Conservation (phyloP, 2,113 vertebrate genomes). For the Semicossyphus pulcher region DNA sequence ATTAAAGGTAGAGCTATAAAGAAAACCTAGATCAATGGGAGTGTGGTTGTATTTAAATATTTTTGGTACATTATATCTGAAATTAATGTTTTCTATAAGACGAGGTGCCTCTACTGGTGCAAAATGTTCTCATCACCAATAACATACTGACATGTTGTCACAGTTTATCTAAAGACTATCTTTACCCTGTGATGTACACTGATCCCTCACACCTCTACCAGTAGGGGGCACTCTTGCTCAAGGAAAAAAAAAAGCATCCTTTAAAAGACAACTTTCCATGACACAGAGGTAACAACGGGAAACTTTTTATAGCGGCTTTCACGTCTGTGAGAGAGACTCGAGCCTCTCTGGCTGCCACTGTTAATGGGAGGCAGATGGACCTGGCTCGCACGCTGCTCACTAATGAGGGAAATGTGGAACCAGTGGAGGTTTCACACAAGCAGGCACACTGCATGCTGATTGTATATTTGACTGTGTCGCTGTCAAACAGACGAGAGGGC, state of each 20-base stretch:
- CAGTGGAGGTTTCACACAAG: slow-evolving; percentile 59
- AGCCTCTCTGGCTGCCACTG: slow-evolving; percentile 54
- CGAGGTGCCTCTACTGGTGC: too few relatives aligned
- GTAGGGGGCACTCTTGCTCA: slow-evolving; percentile 70
- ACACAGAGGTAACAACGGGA: slow-evolving; percentile 57
- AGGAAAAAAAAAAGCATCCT: slow-evolving; percentile 12
- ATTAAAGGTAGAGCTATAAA: too few relatives aligned
- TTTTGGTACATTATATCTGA: too few relatives aligned
- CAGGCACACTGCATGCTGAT: slow-evolving; percentile 28
- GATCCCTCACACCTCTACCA: slow-evolving; percentile 46
- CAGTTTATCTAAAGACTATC: too few relatives aligned
- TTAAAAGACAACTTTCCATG: slow-evolving; percentile 60
- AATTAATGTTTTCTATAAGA: too few relatives aligned
- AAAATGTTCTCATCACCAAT: too few relatives aligned
- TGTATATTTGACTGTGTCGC: slow-evolving; percentile 44
- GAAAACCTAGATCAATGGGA: too few relatives aligned
- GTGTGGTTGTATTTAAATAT: too few relatives aligned
- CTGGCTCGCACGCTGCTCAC: slow-evolving; percentile 19
- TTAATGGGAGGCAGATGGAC: slow-evolving; percentile 72
- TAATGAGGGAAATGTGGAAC: slow-evolving; percentile 65
- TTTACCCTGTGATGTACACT: neutral
- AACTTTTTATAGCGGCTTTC: slow-evolving; percentile 66
- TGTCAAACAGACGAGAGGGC: slow-evolving; percentile 1
- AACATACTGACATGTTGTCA: too few relatives aligned
- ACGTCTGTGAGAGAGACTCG: slow-evolving; percentile 44